Evolutionary conservation across 1,140 invertebrate genomes (phyloP), one percentile per base, ranked within the genome.

Genomic region (Drosophila leontia): DNA sequence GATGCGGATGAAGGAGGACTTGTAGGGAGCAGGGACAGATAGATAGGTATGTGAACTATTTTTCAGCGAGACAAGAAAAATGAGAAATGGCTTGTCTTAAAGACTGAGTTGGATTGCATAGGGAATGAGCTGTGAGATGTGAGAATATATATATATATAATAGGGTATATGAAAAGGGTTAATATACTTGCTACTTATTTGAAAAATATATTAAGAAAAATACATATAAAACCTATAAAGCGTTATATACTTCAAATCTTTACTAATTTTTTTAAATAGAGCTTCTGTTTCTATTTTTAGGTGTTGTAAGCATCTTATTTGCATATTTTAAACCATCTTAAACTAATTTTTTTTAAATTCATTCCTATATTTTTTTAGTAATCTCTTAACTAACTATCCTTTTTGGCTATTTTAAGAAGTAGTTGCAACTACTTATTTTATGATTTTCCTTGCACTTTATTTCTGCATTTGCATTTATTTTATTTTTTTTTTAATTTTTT

Each of bases 21-120:
- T 35, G 42, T 8, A 37, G 13, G n/a, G 29, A 26, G 12, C 9
- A 2, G 41, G 3, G 37, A 17, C 32, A 15, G 29, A 11, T 59
- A 45, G 55, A 39, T 45, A 17, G 63, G 39, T 32, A 70, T 70
- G 67, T 37, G 48, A 67, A 67, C 67, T 70, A 69, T 69, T 70
- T 70, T 37, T 32, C 35, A 19, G 39, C 9, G 13, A 35, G 13
- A 11, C 12, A 44, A 44, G 19, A 17, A 34, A 70, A 67, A 67
- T 53, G 61, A 70, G 47, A 51, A 51, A 68, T 51, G 60, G 41
- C 60, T 69, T 53, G 45, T 51, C 32, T 65, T 67, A 35, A 26
- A 39, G 35, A 13, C 47, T 48, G 35, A 42, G 35, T 42, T 1
- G 23, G 23, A 32, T 32, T 57, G 55, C 34, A 57, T 42, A 5